Percentiles rank a stretch among this genome's conserved stretches.
Conservation (phyloP, 2,797 vertebrate species). For the Bradypodion pumilum region DNA sequence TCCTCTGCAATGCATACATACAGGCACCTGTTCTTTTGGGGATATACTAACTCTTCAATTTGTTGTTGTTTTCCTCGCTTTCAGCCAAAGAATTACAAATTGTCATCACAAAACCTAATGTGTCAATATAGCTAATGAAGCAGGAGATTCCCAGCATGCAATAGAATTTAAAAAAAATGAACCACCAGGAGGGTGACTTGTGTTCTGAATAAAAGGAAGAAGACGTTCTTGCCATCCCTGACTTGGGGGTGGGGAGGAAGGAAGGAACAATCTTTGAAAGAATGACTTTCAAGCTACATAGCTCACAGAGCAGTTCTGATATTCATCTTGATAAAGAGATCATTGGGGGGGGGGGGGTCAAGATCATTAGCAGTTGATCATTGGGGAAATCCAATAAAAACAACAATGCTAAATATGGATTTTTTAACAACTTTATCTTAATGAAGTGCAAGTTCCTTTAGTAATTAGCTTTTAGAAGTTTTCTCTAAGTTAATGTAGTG, state of each 20-base stretch:
- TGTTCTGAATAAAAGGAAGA: conserved; percentile 55
- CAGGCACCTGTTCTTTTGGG: neutral
- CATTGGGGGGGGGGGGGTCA: conserved; percentile 50
- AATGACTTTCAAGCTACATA: conserved; percentile 47
- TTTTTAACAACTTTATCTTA: conserved; percentile 62
- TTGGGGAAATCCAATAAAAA: conserved; percentile 61
- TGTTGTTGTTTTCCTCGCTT: neutral
- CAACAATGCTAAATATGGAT: conserved; percentile 67
- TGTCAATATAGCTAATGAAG: conserved; percentile 79
- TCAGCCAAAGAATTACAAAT: conserved; percentile 71
- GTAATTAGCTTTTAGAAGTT: conserved; percentile 71
- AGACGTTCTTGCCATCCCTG: conserved; percentile 44
- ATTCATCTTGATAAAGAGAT: conserved; percentile 69
- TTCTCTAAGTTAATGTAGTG: conserved; percentile 58
- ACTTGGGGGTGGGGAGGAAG: neutral
- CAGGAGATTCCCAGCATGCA: conserved; percentile 72
- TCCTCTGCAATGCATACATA: too few species aligned
- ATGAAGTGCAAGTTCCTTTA: conserved; percentile 65
- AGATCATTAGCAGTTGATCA: conserved; percentile 57
- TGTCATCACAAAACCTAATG: conserved; percentile 63
- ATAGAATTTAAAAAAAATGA: conserved; percentile 75
- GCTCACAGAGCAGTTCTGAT: conserved; percentile 57
- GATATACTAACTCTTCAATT: neutral
- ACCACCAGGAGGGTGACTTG: conserved; percentile 51
- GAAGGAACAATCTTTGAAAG: conserved; percentile 44